Base-by-base conservation (phyloP, 2,113 vertebrate genomes). In the Callithrix jacchus region DNA sequence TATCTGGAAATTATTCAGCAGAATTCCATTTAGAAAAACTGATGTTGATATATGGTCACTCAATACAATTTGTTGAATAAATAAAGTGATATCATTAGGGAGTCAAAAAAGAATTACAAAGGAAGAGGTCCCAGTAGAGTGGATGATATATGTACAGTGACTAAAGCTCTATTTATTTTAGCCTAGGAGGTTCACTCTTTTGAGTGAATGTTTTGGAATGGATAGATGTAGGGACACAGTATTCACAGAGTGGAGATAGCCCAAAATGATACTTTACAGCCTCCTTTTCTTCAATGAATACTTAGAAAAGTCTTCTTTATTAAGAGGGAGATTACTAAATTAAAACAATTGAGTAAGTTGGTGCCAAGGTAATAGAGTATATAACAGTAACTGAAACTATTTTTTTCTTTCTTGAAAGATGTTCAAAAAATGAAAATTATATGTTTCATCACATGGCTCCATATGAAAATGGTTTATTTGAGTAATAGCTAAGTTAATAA, bases 61-160 rank as follows among this genome's bases (percentile, higher is more conserved):
- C 64, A 89, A 37, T 79, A 90, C 90, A 73, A 80, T 89, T 71
- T 71, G 14, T 80, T 90, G 42, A 93, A 61, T 70, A 86, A 90
- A 58, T 68, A 45, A 93, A 61, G 79, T 40, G 66, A 1, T 7
- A 27, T 40, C 6, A 77, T 93, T 32, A 89, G 87, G 18, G n/a
- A 90, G 32, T 47, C n/a, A 35, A 40, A 56, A 80, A n/a, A 49
- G 10, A 95, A 45, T 20, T 81, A 76, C 77, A 64, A 93, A 83
- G 37, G 25, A 79, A 93, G 37, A 66, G 42, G 25, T 37, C 2
- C 11, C 47, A 20, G 40, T 40, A 61, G 27, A 52, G 37, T 92
- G 61, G 12, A 13, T 14, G 61, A 27, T 32, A 64, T 2, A 6
- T 14, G 61, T 32, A 64, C 12, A 32, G 25, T n/a, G 66, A 49